phyloP scores from a whole-genome alignment of 2,888 invertebrate genomes.

The Sacculina carcini region DNA sequence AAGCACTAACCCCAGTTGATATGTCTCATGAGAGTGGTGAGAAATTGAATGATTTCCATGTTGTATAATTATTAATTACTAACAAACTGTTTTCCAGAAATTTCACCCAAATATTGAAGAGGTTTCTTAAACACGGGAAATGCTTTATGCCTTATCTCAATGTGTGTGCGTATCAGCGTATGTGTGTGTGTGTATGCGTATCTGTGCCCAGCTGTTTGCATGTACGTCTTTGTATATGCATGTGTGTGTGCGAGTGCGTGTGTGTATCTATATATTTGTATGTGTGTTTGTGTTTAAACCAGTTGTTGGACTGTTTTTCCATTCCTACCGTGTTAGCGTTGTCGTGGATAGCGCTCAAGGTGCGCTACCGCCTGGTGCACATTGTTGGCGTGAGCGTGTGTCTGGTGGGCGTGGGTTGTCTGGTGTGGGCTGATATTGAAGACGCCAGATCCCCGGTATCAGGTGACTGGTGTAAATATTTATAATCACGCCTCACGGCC shows the following conservation, averaged over 20 bases:
- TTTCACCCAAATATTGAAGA: too few relatives aligned
- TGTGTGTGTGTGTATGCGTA: not conserved
- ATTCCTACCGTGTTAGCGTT: conserved; percentile 52
- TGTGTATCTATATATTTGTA: conserved; percentile 6
- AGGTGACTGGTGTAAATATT: too few relatives aligned
- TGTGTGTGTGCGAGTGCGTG: conserved; percentile 7
- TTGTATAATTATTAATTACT: not conserved
- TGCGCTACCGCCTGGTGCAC: conserved; percentile 44
- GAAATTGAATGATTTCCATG: not conserved
- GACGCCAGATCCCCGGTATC: conserved; percentile 17
- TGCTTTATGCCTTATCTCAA: too few relatives aligned
- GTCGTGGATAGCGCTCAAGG: conserved; percentile 47
- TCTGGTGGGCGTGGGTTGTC: conserved; percentile 50
- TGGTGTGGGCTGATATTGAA: conserved; percentile 57
- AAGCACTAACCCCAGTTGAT: too few relatives aligned
- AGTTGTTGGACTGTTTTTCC: conserved; percentile 60
- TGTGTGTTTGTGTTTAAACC: conserved; percentile 25
- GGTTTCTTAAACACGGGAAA: too few relatives aligned
- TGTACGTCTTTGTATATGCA: conserved; percentile 2
- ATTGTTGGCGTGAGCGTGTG: conserved; percentile 51
- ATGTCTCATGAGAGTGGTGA: too few relatives aligned
- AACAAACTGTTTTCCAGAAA: not conserved
- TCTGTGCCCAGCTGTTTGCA: not conserved
- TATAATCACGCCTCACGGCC: not conserved
- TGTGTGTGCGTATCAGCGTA: too few relatives aligned